Evolutionary conservation across 92 coral and sea anemone genomes (phyloP), one percentile per base, ranked within the genome.

Genomic region (Epizoanthus illoricatus): DNA sequence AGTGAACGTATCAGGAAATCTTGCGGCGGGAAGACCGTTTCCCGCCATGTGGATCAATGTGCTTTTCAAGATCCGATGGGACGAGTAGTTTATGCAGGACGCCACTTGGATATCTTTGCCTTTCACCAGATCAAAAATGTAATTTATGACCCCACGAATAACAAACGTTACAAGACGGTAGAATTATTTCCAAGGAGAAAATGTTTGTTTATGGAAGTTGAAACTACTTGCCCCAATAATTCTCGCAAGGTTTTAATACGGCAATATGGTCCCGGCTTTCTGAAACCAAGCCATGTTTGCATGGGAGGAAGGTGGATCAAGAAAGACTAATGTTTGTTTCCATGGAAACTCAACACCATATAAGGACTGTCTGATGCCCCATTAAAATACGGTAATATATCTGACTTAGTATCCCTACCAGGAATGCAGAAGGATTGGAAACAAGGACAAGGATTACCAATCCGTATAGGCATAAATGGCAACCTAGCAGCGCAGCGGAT

Each of bases 181-280:
- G 66, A 74, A 7, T 24, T 74, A 8, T 58, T 74, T 24, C 85
- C 85, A 15, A 62, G 74, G 60, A 56, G 64, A 18, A 57, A 17
- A 63, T 81, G 85, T 69, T 9, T 69, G 69, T 81, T 45, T 68
- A 81, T 81, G 85, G 85, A 65, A 7, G 15, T 68, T 39, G 65
- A 81, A 55, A 54, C 67, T 19, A 39, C 76, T 63, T 81, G 79
- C 65, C 79, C 85, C 9, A 28, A 69, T 20, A 36, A 81, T 7
- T 36, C 79, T 6, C 41, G 80, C 13, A 56, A 55, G 36, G 19
- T 74, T 47, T 64, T 74, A 20, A 7, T 57, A 64, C 59, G 54
- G n/a, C 80, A 74, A 28, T 56, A 74, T 36, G 80, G 80, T 15
- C 19, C 16, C 3, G 80, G 80, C 17, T 74, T 74, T 36, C 28